These are phyloP conservation scores for Meiosimyza decipiens DNA, from an alignment of 2,888 invertebrate species.

Conservation along the genomic window DNA sequence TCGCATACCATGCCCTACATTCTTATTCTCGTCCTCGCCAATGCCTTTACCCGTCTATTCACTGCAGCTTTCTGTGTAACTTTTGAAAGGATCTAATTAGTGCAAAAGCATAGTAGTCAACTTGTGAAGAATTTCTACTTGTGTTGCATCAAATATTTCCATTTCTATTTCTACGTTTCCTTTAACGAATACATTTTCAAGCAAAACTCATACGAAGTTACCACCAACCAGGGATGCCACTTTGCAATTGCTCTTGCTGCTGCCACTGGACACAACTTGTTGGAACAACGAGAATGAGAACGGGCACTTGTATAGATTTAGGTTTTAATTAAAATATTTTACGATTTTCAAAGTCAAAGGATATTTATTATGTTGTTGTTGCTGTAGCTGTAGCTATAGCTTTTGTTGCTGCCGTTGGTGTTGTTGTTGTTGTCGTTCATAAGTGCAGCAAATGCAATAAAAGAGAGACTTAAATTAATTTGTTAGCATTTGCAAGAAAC, in stretches of 20 bases:
- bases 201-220: too few relatives aligned
- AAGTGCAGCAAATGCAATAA: too few relatives aligned
- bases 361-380: neutral
- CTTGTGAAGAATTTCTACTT: conserved; percentile 24
- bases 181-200: too few relatives aligned
- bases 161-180: neutral
- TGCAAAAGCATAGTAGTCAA: conserved; percentile 27
- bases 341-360: conserved; percentile 22
- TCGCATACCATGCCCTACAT: neutral
- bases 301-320: conserved; percentile 19
- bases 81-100: conserved; percentile 32
- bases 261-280: neutral
- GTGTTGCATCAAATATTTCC: conserved; percentile 17
- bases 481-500: too few relatives aligned
- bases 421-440: too few relatives aligned
- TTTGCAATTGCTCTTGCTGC: too few relatives aligned
- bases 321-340: conserved; percentile 27
- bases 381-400: too few relatives aligned
- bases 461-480: too few relatives aligned
- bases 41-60: neutral
- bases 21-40: neutral
- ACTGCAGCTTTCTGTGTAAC: conserved; percentile 22
- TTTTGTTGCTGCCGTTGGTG: too few relatives aligned
- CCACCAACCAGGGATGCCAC: too few relatives aligned
- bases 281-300: neutral